Base-by-base conservation (phyloP, 2,113 vertebrate species). In the Ploceus nigricollis region DNA sequence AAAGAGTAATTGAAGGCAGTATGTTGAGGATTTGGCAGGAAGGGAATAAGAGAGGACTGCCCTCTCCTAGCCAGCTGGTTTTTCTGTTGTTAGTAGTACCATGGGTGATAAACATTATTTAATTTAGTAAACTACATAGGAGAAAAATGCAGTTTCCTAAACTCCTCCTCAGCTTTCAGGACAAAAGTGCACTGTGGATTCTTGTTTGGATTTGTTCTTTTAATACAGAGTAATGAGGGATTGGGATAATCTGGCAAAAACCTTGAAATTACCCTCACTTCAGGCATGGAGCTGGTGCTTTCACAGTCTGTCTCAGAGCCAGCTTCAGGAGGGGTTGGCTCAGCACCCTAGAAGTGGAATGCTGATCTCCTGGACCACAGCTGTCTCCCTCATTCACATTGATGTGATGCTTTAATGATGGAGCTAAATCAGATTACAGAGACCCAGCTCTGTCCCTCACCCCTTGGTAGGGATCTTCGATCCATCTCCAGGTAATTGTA, bases 321-420 rank as follows among this genome's bases (percentile, higher is more conserved):
- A 44, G 48, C 57, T 40, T 42, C 30, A 23, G 48, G 56, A 64
- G 21, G 30, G 23, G 10, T 60, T 89, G 82, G 54, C 68, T 51
- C 18, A 58, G 68, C 54, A 63, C 51, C 13, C 28, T 14, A 1
- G 50, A 33, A 65, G 27, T 5, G 1, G 25, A 30, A 8, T 3
- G 15, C 60, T 1, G 44, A 84, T 87, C 91, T 95, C 39, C 79
- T 92, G 93, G 76, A 56, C 64, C 82, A 56, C 94, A 89, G 89
- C 86, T 92, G 86, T 72, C 53, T 83, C 31, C 30, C 82, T 90
- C 37, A 47, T 91, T 93, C 72, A 44, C 13, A 9, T 25, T 54
- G 47, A 78, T 78, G 56, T 51, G 89, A 56, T 75, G 76, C 86
- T 64, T 92, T 90, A 94, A 92, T 89, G 72, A 51, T 92, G 87